Conservation (phyloP, 2,797 vertebrate species). For the Danio albolineatus region DNA sequence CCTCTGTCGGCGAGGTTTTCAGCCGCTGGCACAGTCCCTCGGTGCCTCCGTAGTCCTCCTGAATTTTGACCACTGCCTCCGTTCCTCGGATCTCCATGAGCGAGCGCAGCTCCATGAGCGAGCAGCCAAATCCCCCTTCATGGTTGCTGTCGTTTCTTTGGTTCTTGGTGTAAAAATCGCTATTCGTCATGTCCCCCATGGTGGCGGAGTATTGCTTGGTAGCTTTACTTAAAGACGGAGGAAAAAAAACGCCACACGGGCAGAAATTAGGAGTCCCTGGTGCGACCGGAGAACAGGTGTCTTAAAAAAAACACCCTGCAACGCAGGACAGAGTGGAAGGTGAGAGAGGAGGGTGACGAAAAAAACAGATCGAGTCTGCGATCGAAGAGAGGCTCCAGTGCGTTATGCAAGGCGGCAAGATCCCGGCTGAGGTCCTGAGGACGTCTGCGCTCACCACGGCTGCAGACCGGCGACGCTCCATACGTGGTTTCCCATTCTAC, state of each 20-base stretch:
- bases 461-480: constrained; percentile 92
- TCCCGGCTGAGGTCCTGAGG: constrained; percentile 66
- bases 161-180: constrained; percentile 99
- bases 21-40: constrained; percentile 94
- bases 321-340: constrained; percentile 64
- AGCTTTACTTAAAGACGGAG: constrained; percentile 49
- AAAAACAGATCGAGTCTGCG: constrained; percentile 44
- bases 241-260: constrained; percentile 40
- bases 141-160: constrained; percentile 94
- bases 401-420: constrained; percentile 44
- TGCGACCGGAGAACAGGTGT: constrained; percentile 56
- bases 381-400: constrained; percentile 40
- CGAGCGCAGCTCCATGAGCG: constrained; percentile 92
- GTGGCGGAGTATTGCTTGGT: constrained; percentile 74
- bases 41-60: constrained; percentile 92
- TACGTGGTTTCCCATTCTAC: constrained; percentile 90
- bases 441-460: constrained; percentile 85
- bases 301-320: constrained; percentile 14
- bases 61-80: constrained; percentile 95
- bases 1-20: constrained; percentile 95
- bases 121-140: constrained; percentile 91
- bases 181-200: constrained; percentile 99
- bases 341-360: constrained; percentile 38
- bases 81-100: constrained; percentile 97
- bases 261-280: constrained; percentile 55